Evolutionary conservation across 2,113 vertebrate genomes (phyloP).

Genomic region (Polypterus bichir): DNA sequence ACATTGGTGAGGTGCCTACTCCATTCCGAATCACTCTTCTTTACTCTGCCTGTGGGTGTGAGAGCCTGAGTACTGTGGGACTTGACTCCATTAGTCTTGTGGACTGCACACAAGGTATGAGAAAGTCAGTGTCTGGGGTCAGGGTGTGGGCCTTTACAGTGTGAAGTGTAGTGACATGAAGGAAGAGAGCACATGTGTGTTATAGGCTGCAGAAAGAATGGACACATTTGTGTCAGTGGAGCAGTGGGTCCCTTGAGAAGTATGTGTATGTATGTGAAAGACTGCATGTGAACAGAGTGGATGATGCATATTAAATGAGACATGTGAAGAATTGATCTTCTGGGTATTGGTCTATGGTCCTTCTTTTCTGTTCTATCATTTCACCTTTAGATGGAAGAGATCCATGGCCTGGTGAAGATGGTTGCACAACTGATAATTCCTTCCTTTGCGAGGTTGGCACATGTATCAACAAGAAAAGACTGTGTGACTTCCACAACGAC

Average conservation of each 20-base stretch:
- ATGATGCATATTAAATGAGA: background rate
- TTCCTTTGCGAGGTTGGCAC: constrained; percentile 48
- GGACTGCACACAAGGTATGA: constrained; percentile 57
- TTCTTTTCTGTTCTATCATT: too few relatives aligned
- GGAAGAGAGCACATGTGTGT: too few relatives aligned
- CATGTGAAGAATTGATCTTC: too few relatives aligned
- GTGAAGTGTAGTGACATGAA: too few relatives aligned
- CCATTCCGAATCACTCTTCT: constrained; percentile 62
- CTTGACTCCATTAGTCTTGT: constrained; percentile 60
- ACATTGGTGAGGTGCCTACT: constrained; percentile 52
- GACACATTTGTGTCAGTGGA: too few relatives aligned
- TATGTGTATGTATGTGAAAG: too few relatives aligned
- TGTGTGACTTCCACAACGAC: constrained; percentile 66
- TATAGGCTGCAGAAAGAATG: too few relatives aligned
- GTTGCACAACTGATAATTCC: constrained; percentile 25
- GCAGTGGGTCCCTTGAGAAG: too few relatives aligned
- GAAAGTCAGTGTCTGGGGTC: background rate
- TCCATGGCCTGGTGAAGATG: too few relatives aligned
- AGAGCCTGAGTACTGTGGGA: constrained; percentile 36
- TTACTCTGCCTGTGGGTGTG: constrained; percentile 51
- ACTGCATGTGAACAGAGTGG: background rate
- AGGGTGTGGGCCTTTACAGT: constrained; percentile 5
- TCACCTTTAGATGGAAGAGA: too few relatives aligned
- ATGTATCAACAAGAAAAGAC: constrained; percentile 53
- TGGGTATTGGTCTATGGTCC: too few relatives aligned